Evolutionary conservation across 2,797 vertebrate genomes (phyloP), one percentile per base, ranked within the genome.

Genomic region (Myioborus melanocephalus): DNA sequence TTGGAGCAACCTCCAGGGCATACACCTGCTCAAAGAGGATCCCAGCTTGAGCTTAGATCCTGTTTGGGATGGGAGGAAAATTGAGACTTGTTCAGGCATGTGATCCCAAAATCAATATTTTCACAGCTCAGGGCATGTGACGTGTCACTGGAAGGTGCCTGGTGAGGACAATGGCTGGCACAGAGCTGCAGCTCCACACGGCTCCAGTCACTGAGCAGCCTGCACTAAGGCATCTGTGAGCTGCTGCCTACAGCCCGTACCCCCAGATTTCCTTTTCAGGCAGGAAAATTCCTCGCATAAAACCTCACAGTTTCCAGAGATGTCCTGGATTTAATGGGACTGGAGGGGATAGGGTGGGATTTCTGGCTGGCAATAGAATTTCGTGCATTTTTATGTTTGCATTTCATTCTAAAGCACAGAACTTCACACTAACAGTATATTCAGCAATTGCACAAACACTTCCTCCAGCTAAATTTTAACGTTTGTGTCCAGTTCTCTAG

Each of bases 91-190:
- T 79, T 89, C 70, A 73, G 56, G 73, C 78, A 82, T 16, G 15
- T 73, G 83, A 92, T 90, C 83, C 80, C 83, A 72, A 88, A 89
- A 96, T 79, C 92, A 96, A 63, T 95, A 95, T 93, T 96, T 93
- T 91, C 86, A 93, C 73, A 95, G 90, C 73, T 76, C 60, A 57
- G 71, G 56, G 83, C 43, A 43, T 77, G 68, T 93, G 89, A 92
- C 35, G 4, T 77, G 81, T 89, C 78, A 35, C 83, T 35, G 9
- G 59, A 87, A 90, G 57, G 83, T n/a, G 83, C 65, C 64, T 12
- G 3, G 37, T 1, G 7, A 92, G 92, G 86, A 95, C 93, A 97
- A 95, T 94, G 73, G 64, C 61, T 94, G 95, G 83, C 94, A 95
- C n/a, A 46, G 75, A 68, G 34, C 18, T 0, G 3, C 60, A 80